Base-by-base conservation (phyloP, 2,888 invertebrate species). In the Ophion slaviceki region DNA sequence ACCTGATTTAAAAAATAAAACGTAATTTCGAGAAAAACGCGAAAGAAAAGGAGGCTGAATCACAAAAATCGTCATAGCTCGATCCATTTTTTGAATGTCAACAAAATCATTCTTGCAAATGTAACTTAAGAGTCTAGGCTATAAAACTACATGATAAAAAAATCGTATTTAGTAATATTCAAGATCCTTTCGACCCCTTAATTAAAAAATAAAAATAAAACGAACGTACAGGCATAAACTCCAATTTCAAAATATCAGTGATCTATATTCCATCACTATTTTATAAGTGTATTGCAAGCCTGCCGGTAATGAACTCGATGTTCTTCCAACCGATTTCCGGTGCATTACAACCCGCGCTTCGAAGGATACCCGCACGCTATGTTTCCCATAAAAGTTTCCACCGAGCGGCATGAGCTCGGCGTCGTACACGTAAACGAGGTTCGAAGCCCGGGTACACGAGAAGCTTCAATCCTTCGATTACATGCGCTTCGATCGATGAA, bases 241-340 rank as follows among this genome's bases (percentile, higher is more conserved):
- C 47, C 10, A 47, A 40, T 40, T 40, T 47, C 2, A 47, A 10
- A 47, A n/a, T 36, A 36, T 36, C 14, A 14, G 28, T 53, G 8
- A n/a, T n/a, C 6, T 36, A 47, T 20, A 20, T 72, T 10, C 20
- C 10, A 61, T 61, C 40, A 59, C 61, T 75, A 53, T 61, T 81
- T 75, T 36, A 61, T 57, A 81, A 74, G 24, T 81, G 68, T 74
- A 47, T 62, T 6, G 45, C 6, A 14, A 80, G 66, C 67, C 53
- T 47, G 80, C 20, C 36, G 74, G n/a, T 74, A 80, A 74, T 74
- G 59, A 64, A 80, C 74, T 57, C 20, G 59, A 74, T 67, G 80
- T 68, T 81, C 75, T 81, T 53, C 61, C 74, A 47, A 45, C 45
- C 45, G 28, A 24, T 67, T 59, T 47, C 76, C 57, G 57, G 57